Evolutionary conservation across 2,113 vertebrate species (phyloP), one percentile per base, ranked within the genome.

Genomic region (Brachionichthys hirsutus): DNA sequence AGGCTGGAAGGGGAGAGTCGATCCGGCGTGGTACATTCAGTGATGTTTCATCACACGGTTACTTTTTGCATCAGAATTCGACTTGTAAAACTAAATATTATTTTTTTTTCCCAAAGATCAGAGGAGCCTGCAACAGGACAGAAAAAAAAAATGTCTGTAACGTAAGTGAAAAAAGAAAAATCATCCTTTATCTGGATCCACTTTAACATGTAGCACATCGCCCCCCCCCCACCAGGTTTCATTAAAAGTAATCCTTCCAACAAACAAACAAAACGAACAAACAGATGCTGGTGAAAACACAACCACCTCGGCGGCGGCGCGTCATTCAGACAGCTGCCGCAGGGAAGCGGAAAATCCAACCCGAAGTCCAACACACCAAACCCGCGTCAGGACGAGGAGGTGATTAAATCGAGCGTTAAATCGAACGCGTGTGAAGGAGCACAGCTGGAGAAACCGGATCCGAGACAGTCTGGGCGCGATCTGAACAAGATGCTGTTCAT

Each of bases 401-500:
- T 70, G 63, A 80, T 79, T 70, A 73, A 82, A 74, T 79, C 54
- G 64, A 78, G 83, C 81, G 54, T 85, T 82, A 83, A 81, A 87
- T 83, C 58, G 63, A 81, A 76, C 68, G 70, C 68, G 50, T 66
- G 75, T 75, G 78, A 82, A 82, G 67, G 42, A 62, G 53, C 62
- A 9, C 83, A 80, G 79, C 83, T 87, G 85, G 73, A 70, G 77
- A 76, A 78, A 85, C 68, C 60, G 65, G 68, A 84, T 73, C 80
- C 68, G 42, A 48, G 49, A 22, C 14, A 44, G 77, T 84, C 65
- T 71, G 70, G 61, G 64, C 15, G 41, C 40, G 50, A 66, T 55
- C 75, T 77, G 65, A 88, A 88, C 75, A 88, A 83, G 75, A 84
- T 86, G 75, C 83, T 84, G 83, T 89, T 89, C 85, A 87, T 82